phyloP scores from a whole-genome alignment of 1,140 invertebrate species.

The Ctenoplectra terminalis region DNA sequence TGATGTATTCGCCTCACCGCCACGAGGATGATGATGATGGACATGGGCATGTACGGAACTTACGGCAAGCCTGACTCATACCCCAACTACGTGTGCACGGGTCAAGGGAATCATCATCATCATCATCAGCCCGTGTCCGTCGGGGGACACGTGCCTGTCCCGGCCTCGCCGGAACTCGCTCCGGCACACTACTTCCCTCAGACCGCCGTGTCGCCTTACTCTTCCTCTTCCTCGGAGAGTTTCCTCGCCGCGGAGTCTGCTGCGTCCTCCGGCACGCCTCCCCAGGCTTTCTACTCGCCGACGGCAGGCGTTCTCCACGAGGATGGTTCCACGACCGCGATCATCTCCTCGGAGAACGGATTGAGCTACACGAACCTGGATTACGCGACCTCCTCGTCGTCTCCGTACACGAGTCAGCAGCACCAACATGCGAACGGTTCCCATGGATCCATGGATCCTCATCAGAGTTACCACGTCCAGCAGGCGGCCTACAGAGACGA shows the following conservation, averaged over 20 bases:
- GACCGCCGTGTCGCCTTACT: constrained; percentile 75
- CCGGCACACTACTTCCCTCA: constrained; percentile 80
- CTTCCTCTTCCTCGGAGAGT: constrained; percentile 72
- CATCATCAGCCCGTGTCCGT: constrained; percentile 69
- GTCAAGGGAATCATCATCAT: constrained; percentile 75
- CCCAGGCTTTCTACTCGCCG: constrained; percentile 77
- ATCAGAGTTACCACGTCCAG: constrained; percentile 74
- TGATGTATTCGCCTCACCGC: constrained; percentile 69
- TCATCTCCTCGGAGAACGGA: constrained; percentile 92
- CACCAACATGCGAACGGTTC: constrained; percentile 66
- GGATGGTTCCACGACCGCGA: constrained; percentile 86
- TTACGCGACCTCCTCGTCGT: constrained; percentile 83
- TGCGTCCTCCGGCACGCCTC: constrained; percentile 75
- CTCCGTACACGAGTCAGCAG: constrained; percentile 66
- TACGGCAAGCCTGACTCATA: constrained; percentile 84
- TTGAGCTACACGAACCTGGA: constrained; percentile 96
- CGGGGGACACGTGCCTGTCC: constrained; percentile 72
- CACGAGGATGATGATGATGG: constrained; percentile 87
- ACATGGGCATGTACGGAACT: constrained; percentile 88
- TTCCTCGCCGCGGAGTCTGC: constrained; percentile 72
- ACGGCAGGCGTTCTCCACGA: constrained; percentile 80
- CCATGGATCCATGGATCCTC: constrained; percentile 64
- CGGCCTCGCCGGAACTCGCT: constrained; percentile 78
- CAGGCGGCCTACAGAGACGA: constrained; percentile 71
- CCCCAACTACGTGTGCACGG: constrained; percentile 79